A percentile compares a stretch with the other conserved stretches of the same genome.
Evolutionary conservation across 2,797 vertebrate species (phyloP).

Genomic region (Nothura maculosa): DNA sequence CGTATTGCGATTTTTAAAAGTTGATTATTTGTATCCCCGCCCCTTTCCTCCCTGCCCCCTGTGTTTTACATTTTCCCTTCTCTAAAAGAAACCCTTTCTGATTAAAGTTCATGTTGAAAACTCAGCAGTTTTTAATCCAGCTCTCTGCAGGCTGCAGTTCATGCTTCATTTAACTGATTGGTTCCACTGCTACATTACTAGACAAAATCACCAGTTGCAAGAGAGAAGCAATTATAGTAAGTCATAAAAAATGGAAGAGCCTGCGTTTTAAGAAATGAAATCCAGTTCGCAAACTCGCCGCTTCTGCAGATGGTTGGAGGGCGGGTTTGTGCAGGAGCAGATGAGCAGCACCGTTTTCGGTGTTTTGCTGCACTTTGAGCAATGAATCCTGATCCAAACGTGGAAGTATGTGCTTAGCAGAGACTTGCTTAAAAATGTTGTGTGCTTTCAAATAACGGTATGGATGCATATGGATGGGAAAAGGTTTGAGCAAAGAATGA

Average conservation of each 20-base stretch:
- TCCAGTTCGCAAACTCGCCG: neutral
- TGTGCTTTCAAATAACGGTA: neutral
- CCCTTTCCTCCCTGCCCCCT: slow-evolving; percentile 10
- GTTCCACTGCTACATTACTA: slow-evolving; percentile 74
- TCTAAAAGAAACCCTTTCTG: slow-evolving; percentile 62
- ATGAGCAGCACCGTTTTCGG: neutral
- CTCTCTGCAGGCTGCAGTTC: slow-evolving; percentile 73
- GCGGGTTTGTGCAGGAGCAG: neutral
- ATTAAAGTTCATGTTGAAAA: slow-evolving; percentile 75
- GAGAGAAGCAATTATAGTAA: slow-evolving; percentile 64
- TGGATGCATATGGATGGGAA: neutral
- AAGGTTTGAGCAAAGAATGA: neutral
- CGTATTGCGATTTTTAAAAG: neutral
- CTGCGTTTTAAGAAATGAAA: slow-evolving; percentile 39
- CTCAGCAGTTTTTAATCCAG: slow-evolving; percentile 78
- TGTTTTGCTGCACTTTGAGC: neutral
- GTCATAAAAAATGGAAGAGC: slow-evolving; percentile 60
- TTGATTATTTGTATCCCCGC: neutral
- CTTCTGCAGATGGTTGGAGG: neutral
- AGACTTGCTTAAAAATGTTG: slow-evolving; percentile 37
- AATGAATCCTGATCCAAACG: neutral
- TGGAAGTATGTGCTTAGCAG: neutral
- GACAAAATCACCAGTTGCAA: slow-evolving; percentile 63
- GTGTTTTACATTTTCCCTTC: slow-evolving; percentile 55
- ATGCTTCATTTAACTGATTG: slow-evolving; percentile 78